Percentiles rank a stretch among this genome's conserved stretches.
Conservation (phyloP, 92 coral and sea anemone species). For the Ricordea florida region DNA sequence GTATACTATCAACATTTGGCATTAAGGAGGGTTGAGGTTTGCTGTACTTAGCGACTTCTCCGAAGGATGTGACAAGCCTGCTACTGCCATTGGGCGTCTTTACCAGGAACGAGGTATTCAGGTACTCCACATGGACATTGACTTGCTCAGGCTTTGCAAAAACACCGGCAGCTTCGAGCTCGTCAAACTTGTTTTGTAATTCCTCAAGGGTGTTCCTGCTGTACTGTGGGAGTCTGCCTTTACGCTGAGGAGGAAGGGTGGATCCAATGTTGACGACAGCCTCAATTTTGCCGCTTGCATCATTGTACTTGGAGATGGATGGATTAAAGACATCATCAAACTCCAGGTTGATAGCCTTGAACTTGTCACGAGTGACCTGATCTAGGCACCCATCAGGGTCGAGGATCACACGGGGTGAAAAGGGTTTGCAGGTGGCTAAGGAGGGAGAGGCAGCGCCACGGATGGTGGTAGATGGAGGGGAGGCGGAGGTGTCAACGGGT, state of each 20-base stretch:
- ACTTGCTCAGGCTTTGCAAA: conserved; percentile 54
- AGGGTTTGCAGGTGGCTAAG: conserved; percentile 9
- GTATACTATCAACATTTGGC: conserved; percentile 38
- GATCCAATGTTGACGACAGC: conserved; percentile 40
- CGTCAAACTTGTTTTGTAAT: conserved; percentile 27
- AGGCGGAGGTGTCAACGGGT: no score
- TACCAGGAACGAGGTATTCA: conserved; percentile 34
- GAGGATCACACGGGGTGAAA: conserved; percentile 2
- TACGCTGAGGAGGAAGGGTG: conserved; percentile 48
- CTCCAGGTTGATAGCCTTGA: conserved; percentile 12
- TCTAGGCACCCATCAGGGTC: conserved; percentile 31
- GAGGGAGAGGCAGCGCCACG: background rate
- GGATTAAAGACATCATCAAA: conserved; percentile 23
- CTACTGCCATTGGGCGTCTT: conserved; percentile 37
- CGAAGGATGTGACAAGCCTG: conserved; percentile 29
- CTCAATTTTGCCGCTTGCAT: conserved; percentile 35
- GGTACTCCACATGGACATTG: conserved; percentile 37
- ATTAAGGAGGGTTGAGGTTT: conserved; percentile 26
- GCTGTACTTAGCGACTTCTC: conserved; percentile 51
- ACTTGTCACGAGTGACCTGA: conserved; percentile 8
- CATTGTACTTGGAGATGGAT: no score
- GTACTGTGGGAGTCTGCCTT: conserved; percentile 50
- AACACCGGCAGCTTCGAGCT: conserved; percentile 26
- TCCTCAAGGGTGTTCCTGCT: conserved; percentile 44
- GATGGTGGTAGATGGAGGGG: no score